Conservation (phyloP, 2,797 vertebrate species). For the Arremon aurantiirostris region DNA sequence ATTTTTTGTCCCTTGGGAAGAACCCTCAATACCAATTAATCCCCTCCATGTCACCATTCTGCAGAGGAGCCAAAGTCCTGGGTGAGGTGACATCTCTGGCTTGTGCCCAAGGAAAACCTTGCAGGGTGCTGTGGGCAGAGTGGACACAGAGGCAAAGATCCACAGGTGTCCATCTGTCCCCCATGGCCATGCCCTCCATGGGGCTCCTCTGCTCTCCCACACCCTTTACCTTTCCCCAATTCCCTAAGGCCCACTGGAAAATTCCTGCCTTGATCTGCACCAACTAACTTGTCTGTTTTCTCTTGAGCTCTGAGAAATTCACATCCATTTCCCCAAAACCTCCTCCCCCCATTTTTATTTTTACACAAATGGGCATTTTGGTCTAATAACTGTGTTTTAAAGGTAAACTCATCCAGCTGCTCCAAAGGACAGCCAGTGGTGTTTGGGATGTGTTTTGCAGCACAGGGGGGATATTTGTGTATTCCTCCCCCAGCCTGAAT, state of each 20-base stretch:
- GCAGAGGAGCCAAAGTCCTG: neutral
- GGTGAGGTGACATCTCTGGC: neutral
- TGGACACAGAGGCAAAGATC: fast-evolving
- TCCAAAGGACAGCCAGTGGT: fast-evolving
- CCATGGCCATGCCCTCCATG: fast-evolving
- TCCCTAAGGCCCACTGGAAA: neutral
- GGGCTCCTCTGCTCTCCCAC: neutral
- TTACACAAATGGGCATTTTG: neutral
- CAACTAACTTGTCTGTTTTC: neutral
- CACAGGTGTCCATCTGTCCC: fast-evolving
- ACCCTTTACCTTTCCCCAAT: neutral
- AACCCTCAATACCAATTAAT: neutral
- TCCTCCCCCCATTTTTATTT: fast-evolving
- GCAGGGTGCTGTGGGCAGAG: fast-evolving
- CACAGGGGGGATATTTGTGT: neutral
- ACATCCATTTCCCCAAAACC: neutral
- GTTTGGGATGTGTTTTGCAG: neutral
- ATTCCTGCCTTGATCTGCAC: conserved; percentile 12
- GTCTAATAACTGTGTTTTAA: neutral
- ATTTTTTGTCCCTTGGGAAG: neutral
- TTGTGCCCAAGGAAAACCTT: neutral
- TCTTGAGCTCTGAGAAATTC: neutral
- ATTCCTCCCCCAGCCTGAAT: neutral
- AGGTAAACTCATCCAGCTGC: neutral
- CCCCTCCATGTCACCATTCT: neutral